These are phyloP conservation scores for Rynchops niger DNA, from an alignment of 2,113 vertebrate genomes.

Conservation along the genomic window DNA sequence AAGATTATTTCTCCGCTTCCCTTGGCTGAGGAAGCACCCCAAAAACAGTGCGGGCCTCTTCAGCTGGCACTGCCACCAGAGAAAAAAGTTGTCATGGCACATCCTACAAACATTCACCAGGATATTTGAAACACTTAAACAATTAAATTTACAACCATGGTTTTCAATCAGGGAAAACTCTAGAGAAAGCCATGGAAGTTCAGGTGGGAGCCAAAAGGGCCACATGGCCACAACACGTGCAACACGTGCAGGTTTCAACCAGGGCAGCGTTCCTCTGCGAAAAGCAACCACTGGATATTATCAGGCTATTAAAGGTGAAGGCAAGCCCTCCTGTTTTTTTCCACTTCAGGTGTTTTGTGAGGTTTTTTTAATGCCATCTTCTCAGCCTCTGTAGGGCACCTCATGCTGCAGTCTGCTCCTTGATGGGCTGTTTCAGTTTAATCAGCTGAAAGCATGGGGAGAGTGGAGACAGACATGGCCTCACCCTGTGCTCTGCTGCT, in stretches of 20 bases:
- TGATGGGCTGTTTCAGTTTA: not conserved
- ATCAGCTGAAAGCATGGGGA: not conserved
- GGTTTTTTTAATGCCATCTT: not conserved
- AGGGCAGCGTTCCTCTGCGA: not conserved
- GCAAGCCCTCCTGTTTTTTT: not conserved
- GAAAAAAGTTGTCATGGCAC: not conserved
- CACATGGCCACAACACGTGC: not conserved
- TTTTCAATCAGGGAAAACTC: not conserved
- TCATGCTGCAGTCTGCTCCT: not conserved
- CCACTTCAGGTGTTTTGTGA: not conserved
- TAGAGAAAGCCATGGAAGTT: not conserved
- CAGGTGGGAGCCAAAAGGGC: not conserved
- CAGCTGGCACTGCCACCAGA: not conserved
- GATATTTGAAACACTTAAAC: not conserved
- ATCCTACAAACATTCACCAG: not conserved
- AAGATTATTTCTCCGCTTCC: not conserved
- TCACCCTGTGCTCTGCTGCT: not conserved
- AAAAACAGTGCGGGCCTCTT: not conserved
- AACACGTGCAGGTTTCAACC: not conserved
- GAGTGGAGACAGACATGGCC: not conserved
- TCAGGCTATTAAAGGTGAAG: not conserved
- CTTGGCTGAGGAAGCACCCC: not conserved
- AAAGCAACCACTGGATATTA: not conserved
- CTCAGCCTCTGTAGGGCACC: not conserved
- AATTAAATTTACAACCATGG: not conserved